A percentile compares a stretch with the other conserved stretches of the same genome.
Evolutionary conservation across 2,113 vertebrate genomes (phyloP).

Genomic region (Mobula hypostoma): DNA sequence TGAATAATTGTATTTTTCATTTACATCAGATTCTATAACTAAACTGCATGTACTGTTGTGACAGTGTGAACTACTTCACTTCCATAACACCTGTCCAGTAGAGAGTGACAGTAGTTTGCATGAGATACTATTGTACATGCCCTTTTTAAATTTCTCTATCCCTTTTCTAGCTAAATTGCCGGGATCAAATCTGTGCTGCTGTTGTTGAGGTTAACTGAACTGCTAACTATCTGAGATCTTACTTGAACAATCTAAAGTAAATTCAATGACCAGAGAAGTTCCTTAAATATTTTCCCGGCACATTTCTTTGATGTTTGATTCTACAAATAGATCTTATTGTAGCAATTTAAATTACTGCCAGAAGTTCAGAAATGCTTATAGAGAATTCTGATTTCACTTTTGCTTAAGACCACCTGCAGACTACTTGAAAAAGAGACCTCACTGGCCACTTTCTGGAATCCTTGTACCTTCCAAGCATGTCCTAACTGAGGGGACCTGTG

Average conservation of each 20-base stretch:
- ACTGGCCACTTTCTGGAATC: constrained; percentile 28
- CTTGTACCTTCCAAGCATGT: constrained; percentile 4
- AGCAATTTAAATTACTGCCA: background rate
- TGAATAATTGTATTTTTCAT: background rate
- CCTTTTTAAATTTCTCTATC: background rate
- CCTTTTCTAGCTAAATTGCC: background rate
- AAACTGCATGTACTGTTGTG: background rate
- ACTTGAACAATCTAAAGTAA: background rate
- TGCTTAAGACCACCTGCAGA: constrained; percentile 18
- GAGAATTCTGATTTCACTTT: background rate
- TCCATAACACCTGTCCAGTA: background rate
- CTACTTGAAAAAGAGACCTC: background rate
- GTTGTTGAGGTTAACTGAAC: background rate
- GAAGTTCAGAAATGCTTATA: background rate
- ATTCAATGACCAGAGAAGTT: background rate
- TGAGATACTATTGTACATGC: background rate
- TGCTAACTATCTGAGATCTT: background rate
- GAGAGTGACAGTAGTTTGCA: background rate
- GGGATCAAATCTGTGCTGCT: background rate
- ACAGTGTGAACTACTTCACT: background rate
- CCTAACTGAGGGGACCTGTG: background rate
- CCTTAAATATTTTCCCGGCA: background rate
- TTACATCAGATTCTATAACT: background rate
- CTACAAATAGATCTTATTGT: background rate
- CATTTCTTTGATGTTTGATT: background rate